These are phyloP conservation scores for Tiliqua scincoides DNA, from an alignment of 2,113 vertebrate species.

Conservation along the genomic window DNA sequence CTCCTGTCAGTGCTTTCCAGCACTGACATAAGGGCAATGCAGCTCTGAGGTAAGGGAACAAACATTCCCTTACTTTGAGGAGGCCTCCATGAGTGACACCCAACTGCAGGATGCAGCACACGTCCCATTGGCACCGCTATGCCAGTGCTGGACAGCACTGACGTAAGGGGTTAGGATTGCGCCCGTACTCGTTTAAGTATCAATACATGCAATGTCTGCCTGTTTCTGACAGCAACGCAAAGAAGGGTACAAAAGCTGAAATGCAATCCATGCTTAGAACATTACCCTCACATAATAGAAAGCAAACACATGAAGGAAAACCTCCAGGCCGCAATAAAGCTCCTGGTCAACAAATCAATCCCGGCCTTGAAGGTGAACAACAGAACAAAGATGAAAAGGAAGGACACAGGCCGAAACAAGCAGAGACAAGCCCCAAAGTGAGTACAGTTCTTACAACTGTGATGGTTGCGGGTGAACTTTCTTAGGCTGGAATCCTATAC, in stretches of 20 bases:
- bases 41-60: too few relatives aligned
- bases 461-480: slow-evolving; percentile 4
- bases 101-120: too few relatives aligned
- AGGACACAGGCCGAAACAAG: slow-evolving; percentile 40
- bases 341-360: slow-evolving; percentile 5
- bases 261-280: slow-evolving; percentile 31
- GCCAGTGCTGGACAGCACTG: too few relatives aligned
- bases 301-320: slow-evolving; percentile 52
- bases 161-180: too few relatives aligned
- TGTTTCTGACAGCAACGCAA: slow-evolving; percentile 55
- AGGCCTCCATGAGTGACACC: too few relatives aligned
- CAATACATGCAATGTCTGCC: slow-evolving; percentile 15
- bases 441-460: background rate
- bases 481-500: too few relatives aligned
- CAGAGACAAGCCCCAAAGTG: slow-evolving; percentile 35
- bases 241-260: slow-evolving; percentile 45
- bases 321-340: slow-evolving; percentile 60
- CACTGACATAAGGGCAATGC: too few relatives aligned
- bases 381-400: slow-evolving; percentile 53
- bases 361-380: slow-evolving; percentile 51
- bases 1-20: too few relatives aligned
- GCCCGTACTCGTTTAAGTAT: slow-evolving; percentile 45
- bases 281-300: slow-evolving; percentile 53
- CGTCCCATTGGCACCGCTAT: too few relatives aligned
- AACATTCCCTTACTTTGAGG: too few relatives aligned